Base-by-base conservation (phyloP, 2,113 vertebrate genomes). In the Myotis lucifugus region DNA sequence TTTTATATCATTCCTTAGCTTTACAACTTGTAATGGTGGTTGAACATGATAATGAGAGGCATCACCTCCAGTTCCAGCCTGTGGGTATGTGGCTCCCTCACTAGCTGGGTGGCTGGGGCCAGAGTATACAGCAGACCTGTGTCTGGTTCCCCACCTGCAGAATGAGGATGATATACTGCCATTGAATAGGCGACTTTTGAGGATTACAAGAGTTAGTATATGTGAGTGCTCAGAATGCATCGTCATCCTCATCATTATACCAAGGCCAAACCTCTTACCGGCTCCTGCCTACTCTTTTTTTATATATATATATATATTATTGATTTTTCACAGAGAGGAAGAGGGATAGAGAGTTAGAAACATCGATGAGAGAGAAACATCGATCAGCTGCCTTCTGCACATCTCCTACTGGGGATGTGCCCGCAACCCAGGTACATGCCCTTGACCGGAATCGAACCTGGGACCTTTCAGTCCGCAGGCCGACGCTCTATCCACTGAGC, bases 91-190 rank as follows among this genome's bases (percentile, higher is more conserved):
- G 21, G 56, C 23, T 9, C 2, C 50, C 87, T 78, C 32, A 6
- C 87, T 9, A 34, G 52, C 72, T 40, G 46, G 40, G 48, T 27
- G 52, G 6, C 50, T 15, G n/a, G 37, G 23, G 32, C 66, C 42
- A 21, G 29, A 19, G 32, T 1, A 21, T 4, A 6, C 3, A 7
- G 77, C 70, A 21, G 14, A 59, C 19, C 59, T 42, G 69, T 6
- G 8, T 52, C 14, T 46, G 48, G 32, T 66, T 77, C 48, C 48
- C 72, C 11, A 12, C 13, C 15, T 5, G 21, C 59, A 52, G 11
- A 10, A 3, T 2, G 70, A 56, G 10, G 32, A 42, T 6, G 32
- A 3, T 13, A 6, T 1, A 17, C 34, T 0, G 1, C 59, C 15
- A 5, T 13, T 4, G 29, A 54, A 19, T 4, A 42, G 72, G 29